Evolutionary conservation across 2,888 invertebrate genomes (phyloP), one percentile per base, ranked within the genome.

Genomic region (Caenorhabditis sulstoni): DNA sequence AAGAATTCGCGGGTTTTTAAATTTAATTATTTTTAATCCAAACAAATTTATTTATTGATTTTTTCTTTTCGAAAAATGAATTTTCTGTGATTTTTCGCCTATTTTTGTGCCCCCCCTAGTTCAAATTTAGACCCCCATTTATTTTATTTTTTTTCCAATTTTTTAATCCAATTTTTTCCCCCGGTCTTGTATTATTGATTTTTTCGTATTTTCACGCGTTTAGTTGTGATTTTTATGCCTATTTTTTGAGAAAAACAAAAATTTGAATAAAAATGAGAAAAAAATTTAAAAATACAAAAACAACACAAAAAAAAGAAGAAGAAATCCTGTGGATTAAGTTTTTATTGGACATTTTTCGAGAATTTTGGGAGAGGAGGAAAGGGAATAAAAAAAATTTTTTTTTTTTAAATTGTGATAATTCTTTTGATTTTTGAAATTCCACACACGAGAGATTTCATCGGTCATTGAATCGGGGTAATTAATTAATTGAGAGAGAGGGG

Each of bases 51-150:
- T 5, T 29, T 20, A 41, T 1, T 52, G 29, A 29, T 55, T 67
- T 50, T 70, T 39, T 47, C 41, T 39, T 52, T 49, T 49, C 23
- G 22, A 20, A 49, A 47, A 47, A 47, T 29, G 29, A 29, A 29
- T 29, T 29, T 29, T 29, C 37, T 12, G 16, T 53, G 18, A 12
- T 45, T 49, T 45, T n/a, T 3, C 18, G 23, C 35, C 58, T 35
- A 35, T 37, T 57, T 58, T 41, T 29, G 29, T 29, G 29, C 18
- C n/a, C 29, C n/a, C 29, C 22, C 45, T 12, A 39, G 37, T 57
- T 39, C 57, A 16, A 44, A 44, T 14, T 9, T 14, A 44, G 16
- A 18, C 8, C 45, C n/a, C n/a, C n/a, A 47, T 47, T 14, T 16
- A 44, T n/a, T n/a, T n/a, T 16, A 44, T 44, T 44, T n/a, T n/a